These are phyloP conservation scores for Bufo gargarizans DNA, from an alignment of 2,113 vertebrate species.

Conservation along the genomic window DNA sequence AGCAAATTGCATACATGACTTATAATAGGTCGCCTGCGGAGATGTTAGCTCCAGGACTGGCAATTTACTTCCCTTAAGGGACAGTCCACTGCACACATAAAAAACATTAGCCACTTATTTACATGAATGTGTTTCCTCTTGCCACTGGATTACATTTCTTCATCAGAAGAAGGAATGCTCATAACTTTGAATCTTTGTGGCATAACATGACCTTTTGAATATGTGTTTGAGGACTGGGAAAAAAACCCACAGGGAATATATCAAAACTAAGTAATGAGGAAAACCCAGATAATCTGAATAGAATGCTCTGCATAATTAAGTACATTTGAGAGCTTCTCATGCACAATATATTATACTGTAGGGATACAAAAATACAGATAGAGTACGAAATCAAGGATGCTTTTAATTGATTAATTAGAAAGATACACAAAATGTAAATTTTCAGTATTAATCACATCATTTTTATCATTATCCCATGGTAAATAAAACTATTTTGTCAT, in stretches of 20 bases:
- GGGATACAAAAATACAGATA: constrained; percentile 55
- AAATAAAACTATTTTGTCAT: constrained; percentile 35
- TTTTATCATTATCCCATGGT: constrained; percentile 49
- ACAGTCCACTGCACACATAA: constrained; percentile 48
- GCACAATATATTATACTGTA: constrained; percentile 58
- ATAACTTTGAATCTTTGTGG: constrained; percentile 46
- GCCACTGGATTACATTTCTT: constrained; percentile 22
- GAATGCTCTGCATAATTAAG: constrained; percentile 56
- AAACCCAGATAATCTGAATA: constrained; percentile 49
- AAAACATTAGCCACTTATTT: constrained; percentile 34
- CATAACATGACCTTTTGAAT: constrained; percentile 48
- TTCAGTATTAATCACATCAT: constrained; percentile 52
- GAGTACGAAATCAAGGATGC: constrained; percentile 49
- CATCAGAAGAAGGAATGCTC: constrained; percentile 26
- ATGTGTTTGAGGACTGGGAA: constrained; percentile 39
- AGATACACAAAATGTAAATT: constrained; percentile 51
- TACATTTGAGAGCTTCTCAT: constrained; percentile 55
- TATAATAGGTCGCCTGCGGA: background rate
- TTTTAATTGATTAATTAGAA: constrained; percentile 59
- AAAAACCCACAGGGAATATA: constrained; percentile 52
- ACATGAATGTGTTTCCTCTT: constrained; percentile 33
- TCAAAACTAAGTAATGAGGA: constrained; percentile 35
- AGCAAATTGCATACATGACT: constrained; percentile 52
- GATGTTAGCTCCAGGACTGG: background rate
- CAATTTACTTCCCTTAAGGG: constrained; percentile 37